Evolutionary conservation across 2,113 vertebrate species (phyloP), one percentile per base, ranked within the genome.

Genomic region (Lophura nycthemera): DNA sequence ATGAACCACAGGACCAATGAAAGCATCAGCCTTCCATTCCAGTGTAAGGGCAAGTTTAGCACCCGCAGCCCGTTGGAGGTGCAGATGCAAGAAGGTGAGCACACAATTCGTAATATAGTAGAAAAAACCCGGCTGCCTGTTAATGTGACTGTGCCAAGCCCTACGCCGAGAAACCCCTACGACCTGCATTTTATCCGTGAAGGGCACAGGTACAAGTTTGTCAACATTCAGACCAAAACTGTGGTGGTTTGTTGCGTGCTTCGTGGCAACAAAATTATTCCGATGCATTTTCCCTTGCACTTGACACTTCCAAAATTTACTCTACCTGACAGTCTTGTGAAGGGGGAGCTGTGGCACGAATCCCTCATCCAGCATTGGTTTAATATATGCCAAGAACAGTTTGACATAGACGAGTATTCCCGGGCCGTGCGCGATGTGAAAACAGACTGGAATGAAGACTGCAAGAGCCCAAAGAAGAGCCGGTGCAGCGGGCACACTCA

Each of bases 1-100:
- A 99, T 99, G 99, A 99, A 99, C 93, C 99, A 99, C 96, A 98
- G 99, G 96, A 99, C 99, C 97, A 99, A 99, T 0, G 99, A 99
- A 96, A 99, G 99, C 97, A 98, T 99, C 94, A 99, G 99, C 97
- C 98, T 99, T 70, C 99, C 99, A 2, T 99, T 99, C 96, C 99
- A 99, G 94, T 99, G 99, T 94, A 99, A 99, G 90, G 99, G 99
- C 85, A 96, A 98, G 59, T 99, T 99, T 91, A 99, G 99, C 97
- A 99, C 99, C 9, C 99, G 99, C 32, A 99, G 99, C 60, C 99
- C 99, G 0, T 94, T 99, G 95, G 99, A 99, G 93, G 98, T 99
- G 38, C 99, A 99, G 97, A 99, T 99, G 99, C 99, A 99, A 83
- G 99, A 99, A 61, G 99, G 99, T 0, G 99, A 99, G 78, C 99